A percentile compares a stretch with the other conserved stretches of the same genome.
Conservation (phyloP, 1,140 invertebrate species). For the Megalonaias nervosa region DNA sequence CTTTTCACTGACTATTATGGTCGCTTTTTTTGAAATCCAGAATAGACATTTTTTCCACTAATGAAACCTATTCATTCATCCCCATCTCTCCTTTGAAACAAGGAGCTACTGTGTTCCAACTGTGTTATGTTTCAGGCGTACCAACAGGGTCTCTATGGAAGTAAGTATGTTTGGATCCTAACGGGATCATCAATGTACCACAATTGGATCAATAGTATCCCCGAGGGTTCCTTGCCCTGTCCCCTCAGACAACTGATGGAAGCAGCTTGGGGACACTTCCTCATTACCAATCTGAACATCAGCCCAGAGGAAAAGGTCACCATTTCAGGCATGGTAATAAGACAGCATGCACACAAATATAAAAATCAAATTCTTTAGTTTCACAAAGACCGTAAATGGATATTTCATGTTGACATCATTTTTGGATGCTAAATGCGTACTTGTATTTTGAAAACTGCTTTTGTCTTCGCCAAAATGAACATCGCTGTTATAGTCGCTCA, state of each 20-base stretch:
- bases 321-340: constrained; percentile 7
- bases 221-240: not conserved
- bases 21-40: too few relatives aligned
- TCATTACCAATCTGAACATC: not conserved
- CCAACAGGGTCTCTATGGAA: constrained; percentile 12
- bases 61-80: too few relatives aligned
- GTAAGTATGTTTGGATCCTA: constrained; percentile 17
- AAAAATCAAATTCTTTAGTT: not conserved
- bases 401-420: not conserved
- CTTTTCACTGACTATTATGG: too few relatives aligned
- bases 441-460: too few relatives aligned
- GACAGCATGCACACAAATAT: not conserved
- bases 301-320: not conserved
- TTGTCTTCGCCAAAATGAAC: too few relatives aligned
- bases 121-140: constrained; percentile 3
- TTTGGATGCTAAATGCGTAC: too few relatives aligned
- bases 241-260: not conserved
- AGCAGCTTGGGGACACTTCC: constrained; percentile 7
- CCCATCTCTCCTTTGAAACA: too few relatives aligned
- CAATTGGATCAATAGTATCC: not conserved
- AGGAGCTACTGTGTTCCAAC: too few relatives aligned
- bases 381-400: not conserved
- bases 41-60: too few relatives aligned
- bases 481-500: too few relatives aligned
- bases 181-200: constrained; percentile 12